phyloP scores from a whole-genome alignment of 2,113 vertebrate species.

The Procavia capensis region DNA sequence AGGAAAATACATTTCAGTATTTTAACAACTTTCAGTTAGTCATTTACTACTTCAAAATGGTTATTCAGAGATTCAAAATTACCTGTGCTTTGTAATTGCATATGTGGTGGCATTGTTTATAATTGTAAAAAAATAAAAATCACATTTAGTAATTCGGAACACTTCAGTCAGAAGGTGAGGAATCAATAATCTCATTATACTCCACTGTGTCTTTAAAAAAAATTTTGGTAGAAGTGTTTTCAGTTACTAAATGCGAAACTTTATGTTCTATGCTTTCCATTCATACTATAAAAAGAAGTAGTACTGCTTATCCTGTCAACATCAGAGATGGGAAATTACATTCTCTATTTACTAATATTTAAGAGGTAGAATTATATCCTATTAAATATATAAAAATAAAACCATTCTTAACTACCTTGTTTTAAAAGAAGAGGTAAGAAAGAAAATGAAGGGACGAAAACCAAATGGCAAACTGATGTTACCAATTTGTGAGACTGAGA shows the following conservation, averaged over 20 bases:
- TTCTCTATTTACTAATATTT: slow-evolving; percentile 45
- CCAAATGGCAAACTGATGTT: background rate
- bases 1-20: slow-evolving; percentile 16
- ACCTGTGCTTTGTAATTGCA: background rate
- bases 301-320: slow-evolving; percentile 18
- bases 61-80: background rate
- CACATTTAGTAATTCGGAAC: background rate
- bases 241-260: too few species aligned
- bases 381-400: slow-evolving; percentile 29
- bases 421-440: background rate
- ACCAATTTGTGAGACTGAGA: background rate
- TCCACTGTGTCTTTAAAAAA: slow-evolving; percentile 35
- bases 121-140: background rate
- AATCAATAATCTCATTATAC: background rate
- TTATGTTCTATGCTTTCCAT: background rate
- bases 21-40: background rate
- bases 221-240: background rate
- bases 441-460: background rate
- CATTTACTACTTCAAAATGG: background rate
- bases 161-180: slow-evolving; percentile 17
- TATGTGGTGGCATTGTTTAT: background rate
- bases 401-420: background rate
- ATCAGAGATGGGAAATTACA: background rate
- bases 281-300: slow-evolving; percentile 37
- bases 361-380: background rate